Conservation (phyloP, 1,140 invertebrate genomes). For the Carcinoscorpius rotundicauda region DNA sequence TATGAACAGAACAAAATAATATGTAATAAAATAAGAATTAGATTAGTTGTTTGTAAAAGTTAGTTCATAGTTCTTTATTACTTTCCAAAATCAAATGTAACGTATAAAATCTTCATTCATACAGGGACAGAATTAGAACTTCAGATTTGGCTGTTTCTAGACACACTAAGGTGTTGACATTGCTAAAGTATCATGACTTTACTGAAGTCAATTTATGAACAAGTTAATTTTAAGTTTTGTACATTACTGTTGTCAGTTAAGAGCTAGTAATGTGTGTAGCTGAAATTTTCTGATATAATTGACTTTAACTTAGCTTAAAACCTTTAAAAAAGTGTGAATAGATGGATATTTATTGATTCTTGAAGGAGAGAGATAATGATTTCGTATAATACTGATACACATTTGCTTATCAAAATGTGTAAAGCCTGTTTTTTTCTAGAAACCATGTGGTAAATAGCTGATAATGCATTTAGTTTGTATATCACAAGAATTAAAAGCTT, state of each 20-base stretch:
- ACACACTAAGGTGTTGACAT: too few relatives aligned
- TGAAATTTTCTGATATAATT: too few relatives aligned
- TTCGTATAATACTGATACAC: background rate
- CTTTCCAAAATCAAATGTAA: background rate
- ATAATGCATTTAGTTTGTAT: too few relatives aligned
- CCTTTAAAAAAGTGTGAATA: too few relatives aligned
- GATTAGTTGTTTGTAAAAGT: background rate
- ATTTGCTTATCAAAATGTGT: background rate
- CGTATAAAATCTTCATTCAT: background rate
- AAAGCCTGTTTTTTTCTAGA: background rate
- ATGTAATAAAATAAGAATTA: background rate
- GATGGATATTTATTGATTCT: background rate
- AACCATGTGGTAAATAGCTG: background rate
- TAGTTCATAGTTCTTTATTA: background rate
- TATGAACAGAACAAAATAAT: background rate
- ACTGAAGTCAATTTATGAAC: too few relatives aligned
- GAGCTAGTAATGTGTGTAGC: too few relatives aligned
- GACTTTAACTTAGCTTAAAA: too few relatives aligned
- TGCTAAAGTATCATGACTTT: too few relatives aligned
- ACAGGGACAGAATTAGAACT: background rate
- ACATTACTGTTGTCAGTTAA: too few relatives aligned
- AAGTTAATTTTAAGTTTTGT: too few relatives aligned
- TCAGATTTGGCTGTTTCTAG: too few relatives aligned
- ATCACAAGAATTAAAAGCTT: too few relatives aligned
- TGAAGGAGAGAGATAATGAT: background rate